Evolutionary conservation across 1,140 invertebrate genomes (phyloP).

Genomic region (Magallana gigas): DNA sequence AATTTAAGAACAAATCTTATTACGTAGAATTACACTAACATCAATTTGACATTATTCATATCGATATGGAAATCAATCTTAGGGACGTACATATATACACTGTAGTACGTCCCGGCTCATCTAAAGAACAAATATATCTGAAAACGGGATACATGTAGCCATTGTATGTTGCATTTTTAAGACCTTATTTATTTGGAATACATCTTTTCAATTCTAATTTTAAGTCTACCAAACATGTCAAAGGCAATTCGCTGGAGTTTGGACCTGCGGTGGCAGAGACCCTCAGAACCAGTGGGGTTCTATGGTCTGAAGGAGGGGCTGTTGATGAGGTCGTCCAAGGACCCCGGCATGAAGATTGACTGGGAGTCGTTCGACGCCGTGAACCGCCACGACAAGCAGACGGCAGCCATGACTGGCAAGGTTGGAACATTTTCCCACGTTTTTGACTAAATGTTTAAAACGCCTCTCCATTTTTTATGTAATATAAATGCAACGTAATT

Average conservation of each 20-base stretch:
- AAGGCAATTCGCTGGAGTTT: conserved; percentile 73
- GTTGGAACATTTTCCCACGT: not conserved
- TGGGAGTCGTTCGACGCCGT: conserved; percentile 68
- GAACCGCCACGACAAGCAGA: conserved; percentile 57
- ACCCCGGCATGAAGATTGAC: conserved; percentile 67
- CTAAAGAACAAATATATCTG: not conserved
- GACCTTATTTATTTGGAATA: too few species aligned
- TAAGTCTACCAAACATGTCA: conserved; percentile 69
- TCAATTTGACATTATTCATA: too few species aligned
- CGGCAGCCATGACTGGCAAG: conserved; percentile 4
- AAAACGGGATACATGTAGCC: not conserved
- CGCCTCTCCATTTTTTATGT: too few species aligned
- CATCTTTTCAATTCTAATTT: too few species aligned
- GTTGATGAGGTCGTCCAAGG: conserved; percentile 66
- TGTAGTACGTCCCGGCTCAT: too few species aligned
- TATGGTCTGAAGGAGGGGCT: conserved; percentile 70
- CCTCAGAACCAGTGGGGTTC: conserved; percentile 66
- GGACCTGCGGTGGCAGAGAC: conserved; percentile 74
- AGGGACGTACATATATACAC: too few species aligned
- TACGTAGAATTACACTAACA: too few species aligned
- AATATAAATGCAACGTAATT: too few species aligned
- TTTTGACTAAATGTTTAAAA: too few species aligned
- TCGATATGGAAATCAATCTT: too few species aligned
- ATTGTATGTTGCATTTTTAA: not conserved
- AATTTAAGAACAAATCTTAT: too few species aligned